phyloP scores from a whole-genome alignment of 64 coral and sea anemone species.

The Orbicella faveolata region DNA sequence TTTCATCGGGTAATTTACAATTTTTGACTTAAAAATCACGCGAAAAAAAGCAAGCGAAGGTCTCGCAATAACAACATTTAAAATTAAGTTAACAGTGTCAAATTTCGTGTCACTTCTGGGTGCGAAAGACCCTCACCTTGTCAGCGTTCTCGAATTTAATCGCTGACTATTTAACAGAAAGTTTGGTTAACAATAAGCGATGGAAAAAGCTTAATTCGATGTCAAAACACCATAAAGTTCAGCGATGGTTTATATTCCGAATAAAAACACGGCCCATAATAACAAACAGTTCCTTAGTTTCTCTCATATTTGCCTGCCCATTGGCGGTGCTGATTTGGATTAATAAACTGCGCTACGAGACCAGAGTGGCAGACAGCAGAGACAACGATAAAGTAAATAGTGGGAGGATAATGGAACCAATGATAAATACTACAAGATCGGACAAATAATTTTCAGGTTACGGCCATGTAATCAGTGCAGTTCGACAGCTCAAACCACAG shows the following conservation, averaged over 20 bases:
- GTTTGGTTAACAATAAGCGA: slow-evolving; percentile 82
- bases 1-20: slow-evolving; percentile 24
- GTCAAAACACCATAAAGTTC: slow-evolving; percentile 79
- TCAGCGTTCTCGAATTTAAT: slow-evolving; percentile 48
- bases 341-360: slow-evolving; percentile 27
- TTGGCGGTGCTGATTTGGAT: slow-evolving; percentile 8
- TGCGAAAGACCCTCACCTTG: slow-evolving; percentile 55
- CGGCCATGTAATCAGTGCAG: neutral
- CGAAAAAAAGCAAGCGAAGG: slow-evolving; percentile 27
- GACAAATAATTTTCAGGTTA: neutral
- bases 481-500: neutral
- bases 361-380: neutral
- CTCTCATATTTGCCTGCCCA: slow-evolving; percentile 46
- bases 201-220: slow-evolving; percentile 93
- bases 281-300: slow-evolving; percentile 46
- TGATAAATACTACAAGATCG: slow-evolving; percentile 17
- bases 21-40: slow-evolving; percentile 25
- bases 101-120: slow-evolving; percentile 27
- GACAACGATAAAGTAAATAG: slow-evolving; percentile 33
- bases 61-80: slow-evolving; percentile 20
- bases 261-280: slow-evolving; percentile 62
- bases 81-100: slow-evolving; percentile 56
- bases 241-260: slow-evolving; percentile 68
- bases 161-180: slow-evolving; percentile 69
- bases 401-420: slow-evolving; percentile 42